A percentile compares a stretch with the other conserved stretches of the same genome.
These are phyloP conservation scores for Ornithorhynchus anatinus DNA, from an alignment of 2,113 vertebrate genomes.

Conservation along the genomic window DNA sequence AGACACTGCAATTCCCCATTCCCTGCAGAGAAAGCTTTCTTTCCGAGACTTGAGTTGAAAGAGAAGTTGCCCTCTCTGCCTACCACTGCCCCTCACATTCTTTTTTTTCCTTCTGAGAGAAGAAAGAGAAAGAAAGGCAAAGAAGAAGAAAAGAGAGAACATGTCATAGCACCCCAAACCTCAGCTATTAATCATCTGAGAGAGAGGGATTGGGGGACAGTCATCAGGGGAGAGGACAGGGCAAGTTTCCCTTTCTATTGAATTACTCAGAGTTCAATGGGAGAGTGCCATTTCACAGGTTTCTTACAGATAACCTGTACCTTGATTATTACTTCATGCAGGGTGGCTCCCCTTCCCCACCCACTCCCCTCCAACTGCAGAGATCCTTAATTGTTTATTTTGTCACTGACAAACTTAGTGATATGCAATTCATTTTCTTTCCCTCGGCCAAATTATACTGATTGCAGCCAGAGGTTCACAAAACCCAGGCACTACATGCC, in stretches of 20 bases:
- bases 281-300: conserved; percentile 34
- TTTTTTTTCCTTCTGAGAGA: not conserved
- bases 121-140: conserved; percentile 19
- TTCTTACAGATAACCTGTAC: conserved; percentile 21
- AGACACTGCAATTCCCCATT: conserved; percentile 61
- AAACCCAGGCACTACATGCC: not conserved
- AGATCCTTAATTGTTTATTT: conserved; percentile 14
- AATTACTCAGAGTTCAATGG: conserved; percentile 42
- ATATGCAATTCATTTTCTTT: conserved; percentile 9
- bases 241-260: conserved; percentile 38
- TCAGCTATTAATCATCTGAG: conserved; percentile 32
- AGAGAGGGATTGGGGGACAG: not conserved
- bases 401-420: not conserved
- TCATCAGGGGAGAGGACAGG: not conserved
- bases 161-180: conserved; percentile 21
- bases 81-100: conserved; percentile 4
- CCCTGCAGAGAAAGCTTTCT: conserved; percentile 56
- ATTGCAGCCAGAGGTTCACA: conserved; percentile 27
- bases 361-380: not conserved
- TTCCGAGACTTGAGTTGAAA: conserved; percentile 40
- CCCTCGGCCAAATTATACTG: conserved; percentile 25
- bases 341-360: not conserved
- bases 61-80: not conserved
- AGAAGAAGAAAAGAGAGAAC: conserved; percentile 42
- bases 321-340: not conserved